Conservation (phyloP, 1,140 invertebrate genomes). For the Drosophila kikkawai region DNA sequence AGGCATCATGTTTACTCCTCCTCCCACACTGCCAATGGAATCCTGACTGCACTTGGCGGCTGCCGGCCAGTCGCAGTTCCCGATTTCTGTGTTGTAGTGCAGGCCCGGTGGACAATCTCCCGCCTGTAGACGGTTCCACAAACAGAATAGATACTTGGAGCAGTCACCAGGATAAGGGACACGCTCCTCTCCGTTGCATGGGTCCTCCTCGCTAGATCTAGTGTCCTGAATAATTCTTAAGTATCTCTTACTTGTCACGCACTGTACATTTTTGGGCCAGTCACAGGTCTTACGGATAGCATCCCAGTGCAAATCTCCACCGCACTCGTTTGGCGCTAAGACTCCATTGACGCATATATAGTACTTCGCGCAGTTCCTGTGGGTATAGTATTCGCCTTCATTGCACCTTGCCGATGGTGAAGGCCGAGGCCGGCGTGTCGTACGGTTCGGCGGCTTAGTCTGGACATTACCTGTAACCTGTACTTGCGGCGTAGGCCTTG, state of each 20-base stretch:
- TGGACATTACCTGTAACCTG: not conserved
- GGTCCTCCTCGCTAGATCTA: slow-evolving; percentile 82
- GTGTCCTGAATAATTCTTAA: slow-evolving; percentile 61
- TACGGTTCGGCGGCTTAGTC: slow-evolving; percentile 23
- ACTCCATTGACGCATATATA: slow-evolving; percentile 79
- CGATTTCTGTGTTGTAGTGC: slow-evolving; percentile 90
- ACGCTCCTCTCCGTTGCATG: slow-evolving; percentile 89
- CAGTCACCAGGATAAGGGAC: slow-evolving; percentile 89
- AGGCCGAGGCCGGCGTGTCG: slow-evolving; percentile 51
- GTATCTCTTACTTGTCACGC: slow-evolving; percentile 74
- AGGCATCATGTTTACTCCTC: slow-evolving; percentile 30
- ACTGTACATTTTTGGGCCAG: slow-evolving; percentile 86
- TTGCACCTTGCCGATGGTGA: slow-evolving; percentile 65
- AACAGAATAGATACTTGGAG: slow-evolving; percentile 90
- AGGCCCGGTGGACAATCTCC: slow-evolving; percentile 91
- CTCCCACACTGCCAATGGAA: not conserved
- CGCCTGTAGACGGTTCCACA: slow-evolving; percentile 91
- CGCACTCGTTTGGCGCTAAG: slow-evolving; percentile 86
- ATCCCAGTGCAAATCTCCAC: slow-evolving; percentile 91
- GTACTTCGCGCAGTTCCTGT: slow-evolving; percentile 84
- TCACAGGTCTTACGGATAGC: slow-evolving; percentile 90
- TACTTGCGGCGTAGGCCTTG: slow-evolving; percentile 2
- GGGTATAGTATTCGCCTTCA: slow-evolving; percentile 86
- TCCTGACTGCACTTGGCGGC: slow-evolving; percentile 88
- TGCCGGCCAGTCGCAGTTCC: slow-evolving; percentile 92